Evolutionary conservation across 2,888 invertebrate species (phyloP).

Genomic region (Lysandra bellargus): DNA sequence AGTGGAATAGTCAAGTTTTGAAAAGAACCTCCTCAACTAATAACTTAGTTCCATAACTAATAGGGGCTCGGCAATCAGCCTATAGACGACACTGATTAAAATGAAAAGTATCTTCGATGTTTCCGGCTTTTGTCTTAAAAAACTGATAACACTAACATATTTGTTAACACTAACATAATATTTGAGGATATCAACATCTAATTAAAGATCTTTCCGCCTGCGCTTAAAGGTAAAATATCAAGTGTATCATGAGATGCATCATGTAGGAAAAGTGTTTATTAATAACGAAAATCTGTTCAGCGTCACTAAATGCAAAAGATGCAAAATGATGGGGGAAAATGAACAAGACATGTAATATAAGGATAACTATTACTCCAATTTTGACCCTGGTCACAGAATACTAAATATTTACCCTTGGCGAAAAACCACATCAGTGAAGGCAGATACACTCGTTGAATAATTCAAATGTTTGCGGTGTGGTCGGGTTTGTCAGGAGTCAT

Average conservation of each 20-base stretch:
- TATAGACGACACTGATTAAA: no score
- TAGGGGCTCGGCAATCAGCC: neutral
- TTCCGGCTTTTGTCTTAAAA: no score
- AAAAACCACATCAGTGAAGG: neutral
- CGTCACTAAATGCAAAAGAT: neutral
- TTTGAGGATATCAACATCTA: neutral
- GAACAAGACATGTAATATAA: neutral
- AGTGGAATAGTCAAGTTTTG: no score
- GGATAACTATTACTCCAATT: neutral
- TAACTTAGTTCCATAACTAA: constrained; percentile 5
- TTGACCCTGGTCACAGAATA: neutral
- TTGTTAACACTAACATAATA: no score
- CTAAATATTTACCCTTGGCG: neutral
- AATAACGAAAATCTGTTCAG: neutral
- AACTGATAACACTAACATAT: no score
- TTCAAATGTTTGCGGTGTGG: constrained; percentile 7
- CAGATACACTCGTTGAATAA: neutral
- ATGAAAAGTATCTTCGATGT: no score
- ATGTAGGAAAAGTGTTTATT: neutral
- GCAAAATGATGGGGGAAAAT: neutral
- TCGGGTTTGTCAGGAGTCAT: constrained; percentile 3
- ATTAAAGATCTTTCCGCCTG: neutral
- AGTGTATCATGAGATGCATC: neutral
- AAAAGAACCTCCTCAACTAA: neutral
- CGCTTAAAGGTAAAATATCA: neutral